Percentiles rank a stretch among this genome's conserved stretches.
phyloP scores from a whole-genome alignment of 2,113 vertebrate species.

The Phoenicopterus ruber region DNA sequence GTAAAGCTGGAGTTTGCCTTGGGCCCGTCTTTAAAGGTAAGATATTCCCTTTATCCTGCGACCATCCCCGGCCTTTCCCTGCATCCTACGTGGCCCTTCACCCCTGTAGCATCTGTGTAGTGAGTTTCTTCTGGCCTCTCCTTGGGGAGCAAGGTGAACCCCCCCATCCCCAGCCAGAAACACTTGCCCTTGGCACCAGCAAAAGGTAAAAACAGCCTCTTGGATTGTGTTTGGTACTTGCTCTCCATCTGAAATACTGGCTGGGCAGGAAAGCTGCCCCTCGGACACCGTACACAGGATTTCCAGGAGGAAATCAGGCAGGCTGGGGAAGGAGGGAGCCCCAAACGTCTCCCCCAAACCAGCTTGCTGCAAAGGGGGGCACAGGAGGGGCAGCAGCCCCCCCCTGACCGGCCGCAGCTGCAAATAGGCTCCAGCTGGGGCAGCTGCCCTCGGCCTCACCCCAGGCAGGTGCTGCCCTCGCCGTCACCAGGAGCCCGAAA shows the following conservation, averaged over 20 bases:
- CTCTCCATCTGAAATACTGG: background rate
- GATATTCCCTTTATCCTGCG: background rate
- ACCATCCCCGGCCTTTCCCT: background rate
- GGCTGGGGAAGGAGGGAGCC: background rate
- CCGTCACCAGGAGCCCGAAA: background rate
- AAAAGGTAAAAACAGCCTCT: background rate
- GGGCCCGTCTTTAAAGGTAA: background rate
- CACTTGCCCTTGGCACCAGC: rapidly evolving
- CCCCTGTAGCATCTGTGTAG: rapidly evolving
- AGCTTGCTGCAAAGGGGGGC: background rate
- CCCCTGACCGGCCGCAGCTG: background rate
- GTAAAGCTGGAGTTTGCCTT: background rate
- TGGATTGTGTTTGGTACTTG: rapidly evolving
- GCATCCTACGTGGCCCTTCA: rapidly evolving
- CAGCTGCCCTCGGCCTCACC: no score
- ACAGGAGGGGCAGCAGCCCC: background rate
- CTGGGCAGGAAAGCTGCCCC: background rate
- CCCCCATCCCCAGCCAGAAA: no score
- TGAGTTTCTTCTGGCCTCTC: background rate
- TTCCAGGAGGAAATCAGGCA: background rate
- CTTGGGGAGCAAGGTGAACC: background rate
- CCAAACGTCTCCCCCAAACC: rapidly evolving
- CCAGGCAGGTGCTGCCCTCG: no score
- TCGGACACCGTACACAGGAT: rapidly evolving
- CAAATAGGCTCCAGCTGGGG: background rate